Conservation (phyloP, 23 tunicate species). For the Diplosoma virens region DNA sequence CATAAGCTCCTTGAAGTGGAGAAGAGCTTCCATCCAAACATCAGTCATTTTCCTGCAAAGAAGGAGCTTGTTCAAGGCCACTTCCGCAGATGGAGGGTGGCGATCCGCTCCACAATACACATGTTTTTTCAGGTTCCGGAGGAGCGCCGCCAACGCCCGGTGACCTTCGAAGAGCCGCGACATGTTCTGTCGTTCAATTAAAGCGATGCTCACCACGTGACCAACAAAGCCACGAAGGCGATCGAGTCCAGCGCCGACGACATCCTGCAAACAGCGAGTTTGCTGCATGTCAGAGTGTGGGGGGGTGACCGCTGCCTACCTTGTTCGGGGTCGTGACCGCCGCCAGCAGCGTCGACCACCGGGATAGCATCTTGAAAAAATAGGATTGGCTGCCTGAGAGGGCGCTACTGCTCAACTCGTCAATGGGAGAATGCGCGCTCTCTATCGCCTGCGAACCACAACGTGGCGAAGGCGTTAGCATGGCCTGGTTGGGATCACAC, state of each 20-base stretch:
- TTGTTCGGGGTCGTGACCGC: constrained; percentile 42
- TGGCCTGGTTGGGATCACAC: neutral
- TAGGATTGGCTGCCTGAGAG: neutral
- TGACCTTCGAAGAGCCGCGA: no score
- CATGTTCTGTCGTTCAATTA: constrained; percentile 23
- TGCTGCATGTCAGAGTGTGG: no score
- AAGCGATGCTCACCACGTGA: constrained; percentile 36
- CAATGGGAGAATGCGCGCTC: neutral
- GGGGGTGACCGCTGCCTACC: neutral
- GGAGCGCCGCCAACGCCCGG: no score
- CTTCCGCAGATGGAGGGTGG: neutral
- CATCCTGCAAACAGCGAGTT: constrained; percentile 25
- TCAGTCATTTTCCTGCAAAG: neutral
- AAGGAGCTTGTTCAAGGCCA: neutral
- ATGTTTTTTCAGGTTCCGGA: no score
- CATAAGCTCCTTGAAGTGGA: constrained; percentile 16
- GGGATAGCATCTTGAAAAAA: constrained; percentile 39
- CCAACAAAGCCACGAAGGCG: constrained; percentile 36
- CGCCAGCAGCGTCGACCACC: constrained; percentile 43
- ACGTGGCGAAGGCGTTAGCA: constrained; percentile 33
- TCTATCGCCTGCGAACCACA: neutral
- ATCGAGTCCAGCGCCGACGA: constrained; percentile 22
- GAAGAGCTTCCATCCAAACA: constrained; percentile 17
- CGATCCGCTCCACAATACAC: no score
- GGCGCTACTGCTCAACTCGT: neutral